Percentiles rank a stretch among this genome's conserved stretches.
Evolutionary conservation across 1,140 invertebrate genomes (phyloP).

Genomic region (Drosophila bipectinata): DNA sequence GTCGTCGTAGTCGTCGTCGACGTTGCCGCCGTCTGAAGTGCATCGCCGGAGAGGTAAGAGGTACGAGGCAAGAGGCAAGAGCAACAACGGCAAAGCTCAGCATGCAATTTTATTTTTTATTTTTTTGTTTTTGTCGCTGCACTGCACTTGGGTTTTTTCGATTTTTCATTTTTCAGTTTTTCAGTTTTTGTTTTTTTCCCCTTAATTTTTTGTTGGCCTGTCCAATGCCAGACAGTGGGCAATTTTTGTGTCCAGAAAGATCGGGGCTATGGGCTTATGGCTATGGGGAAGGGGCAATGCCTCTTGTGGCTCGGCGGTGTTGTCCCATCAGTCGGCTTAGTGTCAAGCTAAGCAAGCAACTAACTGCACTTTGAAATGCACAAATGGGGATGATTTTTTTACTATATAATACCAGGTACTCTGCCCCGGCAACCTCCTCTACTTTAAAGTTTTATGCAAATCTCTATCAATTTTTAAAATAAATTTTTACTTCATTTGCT

Average conservation of each 20-base stretch:
- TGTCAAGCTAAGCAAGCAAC: constrained; percentile 36
- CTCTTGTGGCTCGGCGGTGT: constrained; percentile 22
- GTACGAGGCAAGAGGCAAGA: constrained; percentile 30
- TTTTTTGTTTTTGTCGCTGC: constrained; percentile 28
- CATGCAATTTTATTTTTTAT: constrained; percentile 55
- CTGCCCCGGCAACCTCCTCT: background rate
- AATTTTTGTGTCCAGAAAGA: constrained; percentile 40
- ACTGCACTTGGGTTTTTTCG: constrained; percentile 58
- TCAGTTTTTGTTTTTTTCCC: constrained; percentile 26
- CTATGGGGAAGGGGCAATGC: constrained; percentile 39
- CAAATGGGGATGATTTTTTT: background rate
- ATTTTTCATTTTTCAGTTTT: constrained; percentile 16
- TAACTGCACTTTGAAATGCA: constrained; percentile 9
- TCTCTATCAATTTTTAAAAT: background rate
- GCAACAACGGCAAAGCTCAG: constrained; percentile 49
- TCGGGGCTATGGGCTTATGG: constrained; percentile 43
- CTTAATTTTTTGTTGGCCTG: constrained; percentile 16
- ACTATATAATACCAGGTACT: background rate
- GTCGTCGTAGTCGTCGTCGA: constrained; percentile 35
- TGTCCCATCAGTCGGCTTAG: constrained; percentile 41
- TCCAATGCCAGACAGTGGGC: constrained; percentile 29
- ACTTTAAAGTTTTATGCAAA: background rate
- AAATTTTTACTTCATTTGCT: constrained; percentile 9
- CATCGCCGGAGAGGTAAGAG: constrained; percentile 51
- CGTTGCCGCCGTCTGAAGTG: constrained; percentile 70